Evolutionary conservation across 2,797 vertebrate genomes (phyloP).

Genomic region (Melanotaenia boesemani): DNA sequence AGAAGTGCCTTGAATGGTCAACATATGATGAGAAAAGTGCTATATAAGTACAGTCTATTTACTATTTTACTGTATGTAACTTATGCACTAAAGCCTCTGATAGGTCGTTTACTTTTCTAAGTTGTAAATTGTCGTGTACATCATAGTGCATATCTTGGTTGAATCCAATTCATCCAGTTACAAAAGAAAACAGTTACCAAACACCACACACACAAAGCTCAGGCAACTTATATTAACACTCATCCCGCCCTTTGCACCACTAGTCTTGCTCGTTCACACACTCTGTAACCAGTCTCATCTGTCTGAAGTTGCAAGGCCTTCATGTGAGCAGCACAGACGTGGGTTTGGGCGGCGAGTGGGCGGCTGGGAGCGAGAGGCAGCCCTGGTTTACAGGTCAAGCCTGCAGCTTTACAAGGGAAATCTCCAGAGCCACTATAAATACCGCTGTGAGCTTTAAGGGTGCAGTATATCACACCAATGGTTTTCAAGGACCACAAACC

Average conservation of each 20-base stretch:
- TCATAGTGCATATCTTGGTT: not conserved
- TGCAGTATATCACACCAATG: constrained; percentile 81
- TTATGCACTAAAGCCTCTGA: not conserved
- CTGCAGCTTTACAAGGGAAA: constrained; percentile 89
- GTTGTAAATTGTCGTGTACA: not conserved
- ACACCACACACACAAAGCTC: constrained; percentile 1
- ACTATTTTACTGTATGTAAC: not conserved
- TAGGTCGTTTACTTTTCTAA: not conserved
- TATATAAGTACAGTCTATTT: not conserved
- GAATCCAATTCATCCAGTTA: not conserved
- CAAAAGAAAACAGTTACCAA: not conserved
- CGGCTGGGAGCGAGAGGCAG: constrained; percentile 77
- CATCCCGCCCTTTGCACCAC: not conserved
- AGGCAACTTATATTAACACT: constrained; percentile 9
- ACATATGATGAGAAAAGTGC: not conserved
- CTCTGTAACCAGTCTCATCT: constrained; percentile 20
- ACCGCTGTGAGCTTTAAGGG: constrained; percentile 81
- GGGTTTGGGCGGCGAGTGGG: constrained; percentile 64
- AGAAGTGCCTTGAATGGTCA: not conserved
- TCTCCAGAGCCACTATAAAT: constrained; percentile 84
- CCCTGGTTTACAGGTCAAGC: constrained; percentile 87
- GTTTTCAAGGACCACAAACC: constrained; percentile 73
- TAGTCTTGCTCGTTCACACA: constrained; percentile 10
- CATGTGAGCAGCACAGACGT: constrained; percentile 86
- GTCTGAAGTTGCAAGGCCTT: constrained; percentile 72